Conservation (phyloP, 2,113 vertebrate genomes). For the Oncorhynchus masou region DNA sequence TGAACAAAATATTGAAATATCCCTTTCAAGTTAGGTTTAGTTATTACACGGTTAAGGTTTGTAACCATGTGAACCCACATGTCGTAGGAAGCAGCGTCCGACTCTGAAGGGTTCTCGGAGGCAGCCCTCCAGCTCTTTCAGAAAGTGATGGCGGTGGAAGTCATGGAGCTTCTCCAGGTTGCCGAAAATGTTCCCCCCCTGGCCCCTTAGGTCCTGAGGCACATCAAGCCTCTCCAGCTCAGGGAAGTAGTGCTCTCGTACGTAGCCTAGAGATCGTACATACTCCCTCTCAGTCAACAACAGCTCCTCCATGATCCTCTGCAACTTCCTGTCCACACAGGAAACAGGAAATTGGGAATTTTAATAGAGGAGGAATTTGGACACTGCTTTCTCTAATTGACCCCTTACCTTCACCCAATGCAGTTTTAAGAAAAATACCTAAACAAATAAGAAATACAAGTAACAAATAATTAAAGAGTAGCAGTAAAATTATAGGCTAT, state of each 20-base stretch:
- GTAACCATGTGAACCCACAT: slow-evolving; percentile 57
- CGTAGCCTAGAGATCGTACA: slow-evolving; percentile 72
- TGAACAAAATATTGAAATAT: no score
- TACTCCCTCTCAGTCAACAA: slow-evolving; percentile 76
- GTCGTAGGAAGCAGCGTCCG: slow-evolving; percentile 73
- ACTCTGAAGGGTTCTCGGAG: slow-evolving; percentile 67
- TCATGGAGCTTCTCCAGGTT: slow-evolving; percentile 78
- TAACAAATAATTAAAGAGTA: no score
- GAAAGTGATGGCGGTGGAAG: slow-evolving; percentile 75
- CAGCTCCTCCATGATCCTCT: slow-evolving; percentile 73
- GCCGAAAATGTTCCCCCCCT: slow-evolving; percentile 73
- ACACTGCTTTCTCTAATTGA: no score
- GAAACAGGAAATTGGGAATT: not conserved
- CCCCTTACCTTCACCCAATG: no score
- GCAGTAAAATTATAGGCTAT: no score
- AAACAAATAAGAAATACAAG: no score
- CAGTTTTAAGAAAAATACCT: no score
- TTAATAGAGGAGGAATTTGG: not conserved
- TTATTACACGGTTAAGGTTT: no score
- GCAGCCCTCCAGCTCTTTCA: slow-evolving; percentile 71
- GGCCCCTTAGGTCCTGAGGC: slow-evolving; percentile 76
- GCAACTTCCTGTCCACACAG: slow-evolving; percentile 65
- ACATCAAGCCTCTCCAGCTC: slow-evolving; percentile 74
- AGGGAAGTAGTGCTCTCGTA: slow-evolving; percentile 73
- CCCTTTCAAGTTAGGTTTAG: no score